Base-by-base conservation (phyloP, 1,140 invertebrate species). In the Archivesica marissinica region DNA sequence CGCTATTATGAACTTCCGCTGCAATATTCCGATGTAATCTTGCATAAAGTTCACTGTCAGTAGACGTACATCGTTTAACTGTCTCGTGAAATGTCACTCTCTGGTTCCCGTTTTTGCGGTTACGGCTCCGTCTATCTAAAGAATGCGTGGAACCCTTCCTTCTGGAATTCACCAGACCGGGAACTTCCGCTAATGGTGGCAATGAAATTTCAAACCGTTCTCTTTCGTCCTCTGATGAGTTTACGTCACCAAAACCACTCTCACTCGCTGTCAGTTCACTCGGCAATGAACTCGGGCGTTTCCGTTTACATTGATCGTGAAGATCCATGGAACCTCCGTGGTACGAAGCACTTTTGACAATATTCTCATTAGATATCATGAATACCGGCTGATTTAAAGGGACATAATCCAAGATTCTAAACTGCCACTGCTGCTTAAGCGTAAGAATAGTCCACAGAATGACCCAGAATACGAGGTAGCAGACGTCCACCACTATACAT, bases 341-440 rank as follows among this genome's bases (percentile, higher is more conserved):
- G 61, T 83, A 86, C 7, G 87, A 87, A 0, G 87, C 81, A 68
- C 87, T 89, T 68, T 89, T 88, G 15, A 89, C 76, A 23, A 85
- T 59, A 33, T 88, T 83, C 23, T 89, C 88, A 52, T 88, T 90
- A 2, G 78, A 68, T 15, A 89, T 85, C 81, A 87, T 86, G 56
- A 87, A 87, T 0, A 88, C 79, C 0, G 89, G 88, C 35, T 89
- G 85, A 50, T 82, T 82, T 25, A 90, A 78, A n/a, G 90, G 87
- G 47, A 91, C 87, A 74, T 90, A 91, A 59, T 91, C 90, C 25
- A 91, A 81, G 56, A 91, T 90, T 64, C 88, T 81, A 66, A 92
- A 92, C 77, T 90, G 86, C 91, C 91, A 92, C 50, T 87, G 80
- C 64, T 92, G 91, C 78, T 92, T 92, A 33, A 92, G 64, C 2